Evolutionary conservation across 2,797 vertebrate genomes (phyloP), one percentile per base, ranked within the genome.

Genomic region (Botia almorhae): DNA sequence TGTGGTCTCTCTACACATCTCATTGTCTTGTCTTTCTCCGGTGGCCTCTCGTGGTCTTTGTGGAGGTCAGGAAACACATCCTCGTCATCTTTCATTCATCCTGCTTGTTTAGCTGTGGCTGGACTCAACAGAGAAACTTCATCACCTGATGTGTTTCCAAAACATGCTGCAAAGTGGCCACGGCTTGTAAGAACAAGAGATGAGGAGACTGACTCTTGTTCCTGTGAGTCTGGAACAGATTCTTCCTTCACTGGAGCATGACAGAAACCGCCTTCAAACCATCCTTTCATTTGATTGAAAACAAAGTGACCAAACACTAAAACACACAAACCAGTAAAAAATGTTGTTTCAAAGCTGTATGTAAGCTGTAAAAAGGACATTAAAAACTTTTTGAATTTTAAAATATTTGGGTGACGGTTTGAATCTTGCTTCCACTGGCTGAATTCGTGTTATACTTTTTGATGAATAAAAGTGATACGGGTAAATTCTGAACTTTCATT

Each of bases 121-220:
- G 89, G 87, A 89, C 89, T 91, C 56, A 82, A 87, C 33, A 3
- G 39, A 81, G 48, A 79, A 64, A 77, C 89, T 77, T 92, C 91
- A 89, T 73, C 91, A 85, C 88, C 75, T 86, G 75, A 61, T 76
- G 87, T 86, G 88, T 91, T 87, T 88, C 83, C 89, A 90, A 29
- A 93, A 93, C 91, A 92, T 0, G 2, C 68, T 72, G 26, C 87
- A 88, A 91, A 94, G 92, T 89, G 93, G 81, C 86, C 72, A 8
- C 56, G 74, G 84, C 87, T 88, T 91, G 89, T 90, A 83, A 87
- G 48, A 81, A 87, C 73, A 65, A 83, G 85, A 90, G 76, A 77
- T 74, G 65, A 72, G 78, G 67, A 76, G 68, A 89, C 46, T 80
- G 77, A 73, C 26, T 58, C 56, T 72, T 73, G 81, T 84, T 82